Conservation (phyloP, 2,888 invertebrate genomes). For the Brachycybe producta region DNA sequence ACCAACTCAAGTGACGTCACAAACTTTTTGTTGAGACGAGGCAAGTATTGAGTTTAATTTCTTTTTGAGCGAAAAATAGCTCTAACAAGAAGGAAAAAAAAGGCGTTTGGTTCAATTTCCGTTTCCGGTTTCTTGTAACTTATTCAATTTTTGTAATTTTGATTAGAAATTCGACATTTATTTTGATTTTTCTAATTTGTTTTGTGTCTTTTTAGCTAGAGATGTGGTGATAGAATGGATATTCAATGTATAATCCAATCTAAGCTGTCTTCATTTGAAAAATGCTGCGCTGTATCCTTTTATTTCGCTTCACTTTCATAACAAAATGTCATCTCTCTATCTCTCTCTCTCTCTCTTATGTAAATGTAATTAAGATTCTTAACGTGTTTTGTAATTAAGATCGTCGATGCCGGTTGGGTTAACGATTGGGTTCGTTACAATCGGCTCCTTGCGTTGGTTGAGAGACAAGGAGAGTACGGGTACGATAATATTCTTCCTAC, state of each 20-base stretch:
- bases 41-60: no score
- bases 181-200: no score
- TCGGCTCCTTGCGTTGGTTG: constrained; percentile 46
- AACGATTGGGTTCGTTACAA: constrained; percentile 38
- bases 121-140: no score
- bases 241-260: not conserved
- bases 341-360: no score
- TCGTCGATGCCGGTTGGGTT: constrained; percentile 37
- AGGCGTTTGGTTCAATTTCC: no score
- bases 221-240: not conserved
- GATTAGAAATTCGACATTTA: no score
- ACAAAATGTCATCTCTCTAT: no score
- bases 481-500: constrained; percentile 43
- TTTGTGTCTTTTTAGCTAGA: not conserved
- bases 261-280: not conserved
- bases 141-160: no score
- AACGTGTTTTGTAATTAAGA: constrained; percentile 9
- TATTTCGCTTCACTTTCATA: not conserved
- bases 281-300: constrained; percentile 10
- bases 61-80: no score
- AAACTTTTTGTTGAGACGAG: no score
- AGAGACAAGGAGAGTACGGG: constrained; percentile 42
- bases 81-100: no score
- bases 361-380: not conserved
- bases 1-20: no score